Evolutionary conservation across 2,888 invertebrate genomes (phyloP), one percentile per base, ranked within the genome.

Genomic region (Callyntrura guangdongensis): DNA sequence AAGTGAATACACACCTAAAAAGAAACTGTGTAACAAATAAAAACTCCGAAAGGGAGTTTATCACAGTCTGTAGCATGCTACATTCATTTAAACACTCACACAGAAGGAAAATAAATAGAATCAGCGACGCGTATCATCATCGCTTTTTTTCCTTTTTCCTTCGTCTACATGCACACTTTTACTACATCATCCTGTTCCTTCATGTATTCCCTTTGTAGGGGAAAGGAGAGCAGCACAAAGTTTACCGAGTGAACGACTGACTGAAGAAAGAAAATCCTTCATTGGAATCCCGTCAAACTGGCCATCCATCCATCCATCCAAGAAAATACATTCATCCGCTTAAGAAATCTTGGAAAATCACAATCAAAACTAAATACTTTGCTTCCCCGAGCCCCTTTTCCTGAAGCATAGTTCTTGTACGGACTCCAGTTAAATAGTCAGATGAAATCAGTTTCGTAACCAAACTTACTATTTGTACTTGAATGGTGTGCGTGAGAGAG

Each of bases 61-160:
- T 14, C 61, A 72, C 17, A 67, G 67, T 59, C 59, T 36, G 36
- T 36, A 36, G 36, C 36, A 36, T 36, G 36, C 36, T 36, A 36
- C 81, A 61, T 61, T 59, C 81, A 81, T 77, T 79, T 88, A 82
- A 53, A 69, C 77, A 64, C 86, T 77, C 45, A 36, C 45, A 72
- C 72, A 81, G 27, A 81, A 81, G 81, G 84, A 89, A 77, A 89
- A 89, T 84, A 89, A 89, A 84, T 77, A 84, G 84, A 84, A 72
- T 59, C 79, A 77, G 84, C 79, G 89, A 89, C 84, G 89, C 89
- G 79, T 89, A 79, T 79, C 89, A 89, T 84, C 89, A 89, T 89
- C 79, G 45, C 27, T 64, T 53, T 61, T 59, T 79, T 45, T 61
- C 49, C 59, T 61, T 69, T 72, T 83, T 14, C 47, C 67, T 72